These are phyloP conservation scores for Xanthia togata DNA, from an alignment of 2,888 invertebrate species.

Conservation along the genomic window DNA sequence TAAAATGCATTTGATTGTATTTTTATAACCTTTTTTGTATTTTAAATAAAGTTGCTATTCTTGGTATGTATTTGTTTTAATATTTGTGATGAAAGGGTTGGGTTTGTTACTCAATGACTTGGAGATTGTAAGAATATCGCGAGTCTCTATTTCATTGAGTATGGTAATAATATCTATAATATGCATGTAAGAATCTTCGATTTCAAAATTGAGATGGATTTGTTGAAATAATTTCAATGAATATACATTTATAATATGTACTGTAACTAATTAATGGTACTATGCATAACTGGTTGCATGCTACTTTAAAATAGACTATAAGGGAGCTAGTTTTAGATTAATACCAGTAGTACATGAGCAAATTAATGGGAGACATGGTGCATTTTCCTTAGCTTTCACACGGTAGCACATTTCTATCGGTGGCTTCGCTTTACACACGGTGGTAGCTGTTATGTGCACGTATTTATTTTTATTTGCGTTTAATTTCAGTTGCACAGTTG, in stretches of 20 bases:
- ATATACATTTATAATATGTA: slow-evolving; percentile 36
- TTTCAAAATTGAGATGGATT: slow-evolving; percentile 29
- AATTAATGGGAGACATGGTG: slow-evolving; percentile 91
- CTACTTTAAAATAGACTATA: slow-evolving; percentile 70
- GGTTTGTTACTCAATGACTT: slow-evolving; percentile 48
- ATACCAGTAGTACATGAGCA: slow-evolving; percentile 77
- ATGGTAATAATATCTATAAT: slow-evolving; percentile 28
- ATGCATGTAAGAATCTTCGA: slow-evolving; percentile 66
- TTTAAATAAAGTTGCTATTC: slow-evolving; percentile 91
- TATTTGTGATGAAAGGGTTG: slow-evolving; percentile 56
- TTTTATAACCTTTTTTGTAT: slow-evolving; percentile 89
- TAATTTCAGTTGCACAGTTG: slow-evolving; percentile 90
- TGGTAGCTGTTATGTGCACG: slow-evolving; percentile 87
- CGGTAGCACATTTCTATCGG: slow-evolving; percentile 81
- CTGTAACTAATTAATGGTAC: slow-evolving; percentile 69
- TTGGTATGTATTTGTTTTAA: slow-evolving; percentile 83
- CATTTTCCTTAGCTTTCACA: slow-evolving; percentile 87
- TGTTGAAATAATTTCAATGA: slow-evolving; percentile 48
- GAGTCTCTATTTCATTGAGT: slow-evolving; percentile 58
- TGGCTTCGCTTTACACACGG: slow-evolving; percentile 86
- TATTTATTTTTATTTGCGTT: slow-evolving; percentile 89
- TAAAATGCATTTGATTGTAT: slow-evolving; percentile 90
- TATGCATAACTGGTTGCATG: slow-evolving; percentile 80
- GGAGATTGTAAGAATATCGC: slow-evolving; percentile 41
- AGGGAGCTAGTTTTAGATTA: slow-evolving; percentile 72